Conservation (phyloP, 2,113 vertebrate genomes). For the Meles meles region DNA sequence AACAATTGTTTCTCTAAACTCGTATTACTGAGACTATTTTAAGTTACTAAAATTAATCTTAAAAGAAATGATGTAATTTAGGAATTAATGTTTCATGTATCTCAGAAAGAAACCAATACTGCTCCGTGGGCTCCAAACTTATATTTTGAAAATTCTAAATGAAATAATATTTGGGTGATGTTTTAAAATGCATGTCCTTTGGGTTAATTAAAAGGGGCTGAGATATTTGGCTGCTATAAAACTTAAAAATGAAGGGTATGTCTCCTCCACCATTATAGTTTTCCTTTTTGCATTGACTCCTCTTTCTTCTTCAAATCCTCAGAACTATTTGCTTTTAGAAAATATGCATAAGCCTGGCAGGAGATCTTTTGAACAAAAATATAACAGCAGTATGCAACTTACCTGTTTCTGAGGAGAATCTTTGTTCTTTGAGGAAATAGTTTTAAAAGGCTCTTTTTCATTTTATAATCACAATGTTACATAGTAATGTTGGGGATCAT, state of each 20-base stretch:
- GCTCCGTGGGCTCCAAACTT: not conserved
- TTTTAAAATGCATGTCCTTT: not conserved
- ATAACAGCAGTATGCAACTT: not conserved
- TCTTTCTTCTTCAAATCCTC: not conserved
- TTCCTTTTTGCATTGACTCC: not conserved
- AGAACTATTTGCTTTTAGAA: not conserved
- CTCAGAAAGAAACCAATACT: not conserved
- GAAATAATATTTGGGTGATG: not conserved
- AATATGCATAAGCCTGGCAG: not conserved
- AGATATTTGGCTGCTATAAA: not conserved
- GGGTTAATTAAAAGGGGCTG: not conserved
- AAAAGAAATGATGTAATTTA: not conserved
- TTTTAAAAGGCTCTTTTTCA: not conserved
- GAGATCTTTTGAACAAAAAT: not conserved
- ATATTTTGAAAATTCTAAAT: constrained; percentile 8
- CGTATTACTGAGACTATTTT: not conserved
- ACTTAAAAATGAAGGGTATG: not conserved
- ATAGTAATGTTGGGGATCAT: not conserved
- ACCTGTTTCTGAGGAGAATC: not conserved
- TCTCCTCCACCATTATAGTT: not conserved
- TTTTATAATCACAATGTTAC: not conserved
- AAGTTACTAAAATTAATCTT: constrained; percentile 19
- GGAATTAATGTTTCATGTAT: not conserved
- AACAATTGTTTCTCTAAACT: not conserved
- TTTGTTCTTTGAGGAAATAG: not conserved